Evolutionary conservation across 1,140 invertebrate genomes (phyloP).

Genomic region (Acromyrmex echinatior): DNA sequence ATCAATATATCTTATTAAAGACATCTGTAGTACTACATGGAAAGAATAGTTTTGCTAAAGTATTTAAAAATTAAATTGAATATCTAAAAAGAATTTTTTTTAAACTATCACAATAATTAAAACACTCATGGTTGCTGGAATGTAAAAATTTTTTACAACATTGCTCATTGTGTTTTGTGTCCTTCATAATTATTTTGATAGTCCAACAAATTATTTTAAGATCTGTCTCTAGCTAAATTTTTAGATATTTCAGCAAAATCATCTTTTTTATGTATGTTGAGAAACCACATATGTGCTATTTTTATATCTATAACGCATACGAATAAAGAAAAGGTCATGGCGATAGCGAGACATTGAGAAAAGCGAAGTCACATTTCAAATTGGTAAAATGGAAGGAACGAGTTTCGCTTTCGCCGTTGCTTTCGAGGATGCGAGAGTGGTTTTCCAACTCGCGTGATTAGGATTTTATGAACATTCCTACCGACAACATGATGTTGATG

Average conservation of each 20-base stretch:
- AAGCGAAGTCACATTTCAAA: constrained; percentile 54
- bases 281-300: background rate
- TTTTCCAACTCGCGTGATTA: constrained; percentile 54
- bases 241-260: too few relatives aligned
- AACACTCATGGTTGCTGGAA: too few relatives aligned
- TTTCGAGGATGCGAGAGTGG: constrained; percentile 58
- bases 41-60: too few relatives aligned
- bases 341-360: constrained; percentile 14
- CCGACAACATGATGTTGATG: background rate
- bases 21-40: background rate
- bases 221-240: too few relatives aligned
- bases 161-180: too few relatives aligned
- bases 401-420: constrained; percentile 71
- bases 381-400: constrained; percentile 71
- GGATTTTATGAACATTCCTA: constrained; percentile 65
- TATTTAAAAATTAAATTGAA: too few relatives aligned
- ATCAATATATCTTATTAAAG: background rate
- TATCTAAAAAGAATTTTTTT: too few relatives aligned
- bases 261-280: background rate
- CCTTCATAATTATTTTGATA: too few relatives aligned
- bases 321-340: background rate
- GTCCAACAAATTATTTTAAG: too few relatives aligned
- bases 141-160: too few relatives aligned
- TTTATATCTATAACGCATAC: background rate
- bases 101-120: too few relatives aligned